Percentiles rank a stretch among this genome's conserved stretches.
phyloP scores from a whole-genome alignment of 2,797 vertebrate species.

The Scomberomorus guttatus region DNA sequence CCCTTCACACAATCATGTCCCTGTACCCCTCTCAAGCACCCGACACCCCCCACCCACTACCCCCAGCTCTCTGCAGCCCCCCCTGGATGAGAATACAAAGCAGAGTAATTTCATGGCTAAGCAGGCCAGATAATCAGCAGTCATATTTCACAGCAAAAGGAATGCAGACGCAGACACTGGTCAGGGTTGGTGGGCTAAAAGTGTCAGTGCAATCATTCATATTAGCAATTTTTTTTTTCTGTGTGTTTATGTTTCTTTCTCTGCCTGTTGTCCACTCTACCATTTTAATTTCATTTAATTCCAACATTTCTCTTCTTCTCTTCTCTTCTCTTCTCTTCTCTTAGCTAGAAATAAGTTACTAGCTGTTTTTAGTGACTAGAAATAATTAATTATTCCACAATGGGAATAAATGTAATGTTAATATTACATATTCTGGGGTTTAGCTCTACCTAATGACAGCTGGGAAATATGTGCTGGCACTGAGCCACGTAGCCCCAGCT shows the following conservation, averaged over 20 bases:
- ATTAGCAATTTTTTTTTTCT: constrained; percentile 19
- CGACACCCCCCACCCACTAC: neutral
- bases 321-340: neutral
- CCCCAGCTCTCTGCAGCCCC: constrained; percentile 6
- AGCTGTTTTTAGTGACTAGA: no score
- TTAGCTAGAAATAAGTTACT: no score
- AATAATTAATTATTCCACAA: neutral
- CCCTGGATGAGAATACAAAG: constrained; percentile 72
- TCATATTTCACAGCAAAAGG: constrained; percentile 73
- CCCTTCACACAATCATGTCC: constrained; percentile 70
- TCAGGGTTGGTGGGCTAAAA: constrained; percentile 59
- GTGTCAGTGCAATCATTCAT: constrained; percentile 66
- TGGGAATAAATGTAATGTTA: neutral
- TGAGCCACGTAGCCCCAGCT: constrained; percentile 3
- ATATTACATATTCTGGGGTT: constrained; percentile 12
- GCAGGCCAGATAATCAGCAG: constrained; percentile 79
- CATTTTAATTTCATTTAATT: constrained; percentile 10
- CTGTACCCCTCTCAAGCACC: constrained; percentile 39
- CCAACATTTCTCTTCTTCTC: neutral
- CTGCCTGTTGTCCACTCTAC: constrained; percentile 20
- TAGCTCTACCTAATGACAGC: constrained; percentile 14
- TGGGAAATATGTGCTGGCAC: constrained; percentile 1
- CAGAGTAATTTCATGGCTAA: constrained; percentile 81
- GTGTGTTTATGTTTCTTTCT: constrained; percentile 21
- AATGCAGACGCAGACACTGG: constrained; percentile 62